Evolutionary conservation across 2,888 invertebrate species (phyloP).

Genomic region (Diarsia mendica): DNA sequence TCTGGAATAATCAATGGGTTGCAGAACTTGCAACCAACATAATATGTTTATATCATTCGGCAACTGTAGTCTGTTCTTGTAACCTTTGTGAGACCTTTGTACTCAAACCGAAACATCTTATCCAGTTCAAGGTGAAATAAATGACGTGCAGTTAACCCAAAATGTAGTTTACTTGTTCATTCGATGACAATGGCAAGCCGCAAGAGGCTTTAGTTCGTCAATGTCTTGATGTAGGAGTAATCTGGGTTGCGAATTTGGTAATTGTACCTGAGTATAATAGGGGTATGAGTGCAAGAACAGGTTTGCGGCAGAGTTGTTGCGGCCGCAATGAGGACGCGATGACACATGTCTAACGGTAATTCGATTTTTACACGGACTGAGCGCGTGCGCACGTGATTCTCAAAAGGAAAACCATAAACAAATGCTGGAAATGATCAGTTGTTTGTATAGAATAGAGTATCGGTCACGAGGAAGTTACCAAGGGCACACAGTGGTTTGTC

Average conservation of each 20-base stretch:
- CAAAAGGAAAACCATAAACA: conserved; percentile 76
- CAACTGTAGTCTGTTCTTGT: conserved; percentile 26
- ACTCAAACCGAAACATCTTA: conserved; percentile 48
- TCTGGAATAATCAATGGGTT: conserved; percentile 19
- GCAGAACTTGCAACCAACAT: conserved; percentile 6
- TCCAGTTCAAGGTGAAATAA: conserved; percentile 65
- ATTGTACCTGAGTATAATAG: conserved; percentile 79
- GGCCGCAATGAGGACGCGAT: conserved; percentile 85
- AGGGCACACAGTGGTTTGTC: conserved; percentile 45
- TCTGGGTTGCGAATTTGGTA: conserved; percentile 76
- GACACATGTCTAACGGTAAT: conserved; percentile 89
- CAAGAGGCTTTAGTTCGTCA: conserved; percentile 14
- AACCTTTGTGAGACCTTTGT: conserved; percentile 41
- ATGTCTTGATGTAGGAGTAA: conserved; percentile 37
- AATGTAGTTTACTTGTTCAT: conserved; percentile 48
- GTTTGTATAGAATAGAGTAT: conserved; percentile 53
- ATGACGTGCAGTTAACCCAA: conserved; percentile 49
- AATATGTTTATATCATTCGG: conserved; percentile 16
- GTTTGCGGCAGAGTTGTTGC: conserved; percentile 79
- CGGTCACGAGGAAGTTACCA: conserved; percentile 62
- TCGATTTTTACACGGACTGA: conserved; percentile 80
- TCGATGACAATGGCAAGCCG: conserved; percentile 32
- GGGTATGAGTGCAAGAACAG: conserved; percentile 83
- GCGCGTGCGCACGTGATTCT: conserved; percentile 74
- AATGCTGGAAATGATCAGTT: conserved; percentile 60